Conservation (phyloP, 2,797 vertebrate species). For the Saxicola maurus region DNA sequence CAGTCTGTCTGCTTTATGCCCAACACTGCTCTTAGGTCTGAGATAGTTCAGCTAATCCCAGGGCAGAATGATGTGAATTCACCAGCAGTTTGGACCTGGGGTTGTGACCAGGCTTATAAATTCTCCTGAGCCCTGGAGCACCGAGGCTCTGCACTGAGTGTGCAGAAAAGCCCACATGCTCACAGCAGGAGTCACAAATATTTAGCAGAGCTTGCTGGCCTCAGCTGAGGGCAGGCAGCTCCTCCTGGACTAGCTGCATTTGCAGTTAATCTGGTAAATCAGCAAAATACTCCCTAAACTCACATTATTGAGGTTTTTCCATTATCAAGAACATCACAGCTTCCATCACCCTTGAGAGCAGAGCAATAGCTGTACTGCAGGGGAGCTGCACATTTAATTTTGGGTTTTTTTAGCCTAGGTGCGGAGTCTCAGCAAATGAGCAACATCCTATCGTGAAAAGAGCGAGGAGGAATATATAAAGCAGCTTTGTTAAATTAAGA, state of each 20-base stretch:
- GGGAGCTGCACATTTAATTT: neutral
- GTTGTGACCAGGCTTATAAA: neutral
- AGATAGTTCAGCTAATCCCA: neutral
- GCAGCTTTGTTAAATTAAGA: neutral
- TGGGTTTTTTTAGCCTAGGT: neutral
- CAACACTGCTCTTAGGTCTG: neutral
- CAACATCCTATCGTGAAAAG: neutral
- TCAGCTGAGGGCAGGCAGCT: neutral
- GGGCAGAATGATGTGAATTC: neutral
- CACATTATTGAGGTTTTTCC: neutral
- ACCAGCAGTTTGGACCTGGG: neutral
- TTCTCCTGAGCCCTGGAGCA: neutral
- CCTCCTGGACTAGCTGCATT: neutral
- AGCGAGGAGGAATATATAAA: neutral
- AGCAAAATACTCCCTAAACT: neutral
- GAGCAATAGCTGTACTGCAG: neutral
- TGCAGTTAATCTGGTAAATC: neutral
- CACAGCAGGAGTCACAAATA: neutral
- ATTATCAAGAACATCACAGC: constrained; percentile 2
- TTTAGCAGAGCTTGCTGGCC: neutral
- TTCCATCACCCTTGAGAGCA: neutral
- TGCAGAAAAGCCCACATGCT: neutral
- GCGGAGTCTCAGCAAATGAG: neutral
- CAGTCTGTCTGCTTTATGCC: rapidly evolving
- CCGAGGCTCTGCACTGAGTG: neutral